Base-by-base conservation (phyloP, 2,888 invertebrate genomes). In the Thecocarcelia acutangulata region DNA sequence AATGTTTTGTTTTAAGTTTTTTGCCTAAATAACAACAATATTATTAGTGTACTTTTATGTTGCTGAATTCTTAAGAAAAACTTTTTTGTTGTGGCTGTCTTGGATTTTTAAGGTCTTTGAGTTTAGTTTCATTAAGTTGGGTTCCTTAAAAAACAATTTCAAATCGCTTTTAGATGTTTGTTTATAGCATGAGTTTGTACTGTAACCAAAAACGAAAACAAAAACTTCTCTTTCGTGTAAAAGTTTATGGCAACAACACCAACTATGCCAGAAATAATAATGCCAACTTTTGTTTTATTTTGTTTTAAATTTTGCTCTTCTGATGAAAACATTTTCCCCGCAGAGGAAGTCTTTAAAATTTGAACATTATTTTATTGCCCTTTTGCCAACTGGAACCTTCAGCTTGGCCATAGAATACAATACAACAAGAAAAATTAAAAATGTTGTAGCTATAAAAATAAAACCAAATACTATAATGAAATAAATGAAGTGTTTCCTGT, bases 401-500 rank as follows among this genome's bases (percentile, higher is more conserved):
- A 28, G 11, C 28, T 54, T 59, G 33, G 24, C 37, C 37, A 61
- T 17, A 11, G 9, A 52, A 40, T 66, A 74, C 17, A 59, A 66
- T 37, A 54, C 48, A 63, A 56, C 58, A 70, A 56, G 21, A 24
- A 24, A 50, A 68, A 72, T 50, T 78, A 37, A 78, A 46, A 15
- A n/a, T n/a, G 17, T 48, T 69, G 59, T 58, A 61, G 40, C 66
- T 46, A 33, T 33, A 17, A 40, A 3, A n/a, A 33, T 33, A 33
- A 33, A 64, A 33, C 48, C 46, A 33, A 63, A 73, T 13, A n/a
- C 68, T 70, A 21, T 82, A 82, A 82, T 75, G 54, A 82, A 78
- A 75, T 82, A 82, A 82, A 82, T 78, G 64, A 78, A 82, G 82
- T 75, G 74, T 48, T 82, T 82, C 82, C 82, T 82, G 74, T 75